Percentiles rank a stretch among this genome's conserved stretches.
phyloP scores from a whole-genome alignment of 2,113 vertebrate genomes.

The Struthio camelus region DNA sequence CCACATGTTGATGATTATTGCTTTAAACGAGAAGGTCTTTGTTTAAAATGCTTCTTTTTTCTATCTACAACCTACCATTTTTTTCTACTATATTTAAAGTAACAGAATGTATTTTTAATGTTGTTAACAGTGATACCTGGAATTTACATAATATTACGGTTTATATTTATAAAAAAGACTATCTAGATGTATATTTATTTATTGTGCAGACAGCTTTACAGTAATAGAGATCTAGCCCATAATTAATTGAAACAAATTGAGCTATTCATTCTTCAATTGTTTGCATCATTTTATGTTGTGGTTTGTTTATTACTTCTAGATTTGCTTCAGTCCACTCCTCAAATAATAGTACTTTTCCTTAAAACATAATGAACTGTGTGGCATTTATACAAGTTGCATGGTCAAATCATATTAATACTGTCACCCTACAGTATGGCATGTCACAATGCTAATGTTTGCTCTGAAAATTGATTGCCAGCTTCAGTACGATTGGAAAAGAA shows the following conservation, averaged over 20 bases:
- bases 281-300: neutral
- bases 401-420: neutral
- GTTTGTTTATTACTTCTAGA: neutral
- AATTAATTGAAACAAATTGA: neutral
- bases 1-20: slow-evolving; percentile 37
- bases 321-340: neutral
- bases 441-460: neutral
- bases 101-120: neutral
- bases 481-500: neutral
- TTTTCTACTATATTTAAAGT: neutral
- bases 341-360: neutral
- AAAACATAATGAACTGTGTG: neutral
- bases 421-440: neutral
- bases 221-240: neutral
- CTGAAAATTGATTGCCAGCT: neutral
- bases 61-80: neutral
- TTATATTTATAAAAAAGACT: neutral
- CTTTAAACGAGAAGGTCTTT: slow-evolving; percentile 23
- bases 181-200: neutral
- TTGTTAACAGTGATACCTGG: neutral
- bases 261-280: neutral
- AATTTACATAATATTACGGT: neutral
- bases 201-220: neutral
- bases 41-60: neutral
- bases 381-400: neutral